Conservation (phyloP, 2,113 vertebrate species). For the Antigone vipio region DNA sequence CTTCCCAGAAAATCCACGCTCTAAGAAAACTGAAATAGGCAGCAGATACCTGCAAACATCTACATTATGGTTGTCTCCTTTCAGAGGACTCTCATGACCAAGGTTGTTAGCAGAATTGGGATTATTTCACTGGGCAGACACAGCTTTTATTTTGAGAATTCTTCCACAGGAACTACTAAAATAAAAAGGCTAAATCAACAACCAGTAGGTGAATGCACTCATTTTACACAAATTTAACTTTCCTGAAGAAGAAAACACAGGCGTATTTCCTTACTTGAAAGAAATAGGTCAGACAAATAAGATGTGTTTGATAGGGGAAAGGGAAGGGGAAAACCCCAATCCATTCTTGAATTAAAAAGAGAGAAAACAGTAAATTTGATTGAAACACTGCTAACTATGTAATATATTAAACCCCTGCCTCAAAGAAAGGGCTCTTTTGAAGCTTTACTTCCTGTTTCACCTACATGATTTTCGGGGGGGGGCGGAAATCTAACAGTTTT, state of each 20-base stretch:
- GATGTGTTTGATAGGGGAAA: background rate
- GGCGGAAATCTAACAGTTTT: background rate
- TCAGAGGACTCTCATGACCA: background rate
- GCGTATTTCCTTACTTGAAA: background rate
- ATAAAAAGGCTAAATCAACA: background rate
- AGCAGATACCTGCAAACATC: background rate
- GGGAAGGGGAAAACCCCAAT: background rate
- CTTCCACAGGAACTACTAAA: background rate
- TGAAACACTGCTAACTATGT: background rate
- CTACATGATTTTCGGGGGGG: background rate
- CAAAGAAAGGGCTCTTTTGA: background rate
- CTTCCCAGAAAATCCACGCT: background rate
- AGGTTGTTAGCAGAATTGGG: background rate
- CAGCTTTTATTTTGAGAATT: background rate
- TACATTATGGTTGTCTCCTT: background rate
- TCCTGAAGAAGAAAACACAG: background rate
- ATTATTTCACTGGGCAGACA: background rate
- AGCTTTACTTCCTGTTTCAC: background rate
- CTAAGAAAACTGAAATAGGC: background rate
- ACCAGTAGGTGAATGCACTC: background rate
- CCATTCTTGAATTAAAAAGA: background rate
- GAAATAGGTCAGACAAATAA: background rate
- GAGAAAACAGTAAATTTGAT: background rate
- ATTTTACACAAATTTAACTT: background rate
- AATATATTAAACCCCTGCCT: background rate